Conservation (phyloP, 2,888 invertebrate genomes). For the Dendrolimus houi region DNA sequence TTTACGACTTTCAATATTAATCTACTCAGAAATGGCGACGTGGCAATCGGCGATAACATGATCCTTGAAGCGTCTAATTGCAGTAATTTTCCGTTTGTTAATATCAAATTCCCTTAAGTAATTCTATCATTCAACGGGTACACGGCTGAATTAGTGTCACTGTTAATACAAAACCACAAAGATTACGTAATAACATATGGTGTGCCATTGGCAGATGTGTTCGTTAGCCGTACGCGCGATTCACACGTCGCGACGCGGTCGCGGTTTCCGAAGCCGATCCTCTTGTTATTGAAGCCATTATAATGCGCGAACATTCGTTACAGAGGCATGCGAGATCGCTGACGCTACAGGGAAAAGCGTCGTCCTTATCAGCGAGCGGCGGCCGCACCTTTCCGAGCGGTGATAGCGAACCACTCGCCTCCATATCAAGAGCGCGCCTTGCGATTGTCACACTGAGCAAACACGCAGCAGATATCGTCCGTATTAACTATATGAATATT, state of each 20-base stretch:
- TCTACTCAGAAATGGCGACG: background rate
- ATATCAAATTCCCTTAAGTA: background rate
- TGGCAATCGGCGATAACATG: background rate
- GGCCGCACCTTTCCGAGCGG: conserved; percentile 68
- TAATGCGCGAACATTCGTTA: conserved; percentile 37
- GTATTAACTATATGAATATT: conserved; percentile 24
- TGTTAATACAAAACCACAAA: conserved; percentile 28
- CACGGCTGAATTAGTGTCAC: conserved; percentile 29
- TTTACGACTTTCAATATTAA: background rate
- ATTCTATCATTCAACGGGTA: conserved; percentile 15
- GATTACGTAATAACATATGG: conserved; percentile 67
- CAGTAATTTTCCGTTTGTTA: conserved; percentile 3
- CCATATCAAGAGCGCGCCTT: conserved; percentile 46
- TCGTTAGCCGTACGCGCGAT: conserved; percentile 30
- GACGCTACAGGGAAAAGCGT: conserved; percentile 66
- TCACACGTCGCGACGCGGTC: conserved; percentile 12
- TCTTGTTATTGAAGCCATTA: conserved; percentile 29
- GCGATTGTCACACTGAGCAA: conserved; percentile 52
- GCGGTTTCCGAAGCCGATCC: conserved; percentile 31
- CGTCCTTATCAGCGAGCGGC: conserved; percentile 67
- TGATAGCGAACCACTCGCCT: conserved; percentile 57
- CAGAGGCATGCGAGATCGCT: conserved; percentile 46
- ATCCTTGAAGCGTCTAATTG: background rate
- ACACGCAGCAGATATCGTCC: conserved; percentile 27
- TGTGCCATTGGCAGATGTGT: conserved; percentile 56